phyloP scores from a whole-genome alignment of 2,888 invertebrate species.

The Tinea pellionella region DNA sequence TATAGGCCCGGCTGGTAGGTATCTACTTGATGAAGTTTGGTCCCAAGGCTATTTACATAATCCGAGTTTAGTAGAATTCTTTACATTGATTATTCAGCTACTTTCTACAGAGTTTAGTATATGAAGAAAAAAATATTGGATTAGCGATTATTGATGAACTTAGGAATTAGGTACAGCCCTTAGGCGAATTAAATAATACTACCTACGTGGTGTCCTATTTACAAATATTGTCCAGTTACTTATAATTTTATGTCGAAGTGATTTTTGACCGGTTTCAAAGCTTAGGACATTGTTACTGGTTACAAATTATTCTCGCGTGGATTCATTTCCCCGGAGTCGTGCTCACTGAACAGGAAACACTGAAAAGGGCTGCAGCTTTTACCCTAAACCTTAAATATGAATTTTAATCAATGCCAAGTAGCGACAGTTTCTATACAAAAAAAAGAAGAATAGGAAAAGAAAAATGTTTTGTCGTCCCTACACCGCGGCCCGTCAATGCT shows the following conservation, averaged over 20 bases:
- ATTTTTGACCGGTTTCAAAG: neutral
- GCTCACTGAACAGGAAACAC: constrained; percentile 1
- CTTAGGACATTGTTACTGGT: neutral
- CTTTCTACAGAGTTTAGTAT: neutral
- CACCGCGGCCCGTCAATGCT: neutral
- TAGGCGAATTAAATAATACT: neutral
- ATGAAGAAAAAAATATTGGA: neutral
- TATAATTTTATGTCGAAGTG: neutral
- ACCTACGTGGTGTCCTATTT: neutral
- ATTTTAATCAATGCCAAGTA: neutral
- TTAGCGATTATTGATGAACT: too few relatives aligned
- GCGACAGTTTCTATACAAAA: neutral
- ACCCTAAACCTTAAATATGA: neutral
- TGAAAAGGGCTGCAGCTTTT: constrained; percentile 1
- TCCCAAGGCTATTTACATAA: constrained; percentile 3
- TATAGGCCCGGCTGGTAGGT: neutral
- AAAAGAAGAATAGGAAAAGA: neutral
- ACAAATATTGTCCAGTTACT: neutral
- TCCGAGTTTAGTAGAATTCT: neutral
- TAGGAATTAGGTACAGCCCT: neutral
- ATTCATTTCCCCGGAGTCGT: neutral
- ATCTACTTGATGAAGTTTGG: neutral
- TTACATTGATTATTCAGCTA: neutral
- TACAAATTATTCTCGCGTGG: constrained; percentile 3
- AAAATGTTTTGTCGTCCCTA: neutral